Evolutionary conservation across 2,113 vertebrate species (phyloP).

Genomic region (Balaeniceps rex): DNA sequence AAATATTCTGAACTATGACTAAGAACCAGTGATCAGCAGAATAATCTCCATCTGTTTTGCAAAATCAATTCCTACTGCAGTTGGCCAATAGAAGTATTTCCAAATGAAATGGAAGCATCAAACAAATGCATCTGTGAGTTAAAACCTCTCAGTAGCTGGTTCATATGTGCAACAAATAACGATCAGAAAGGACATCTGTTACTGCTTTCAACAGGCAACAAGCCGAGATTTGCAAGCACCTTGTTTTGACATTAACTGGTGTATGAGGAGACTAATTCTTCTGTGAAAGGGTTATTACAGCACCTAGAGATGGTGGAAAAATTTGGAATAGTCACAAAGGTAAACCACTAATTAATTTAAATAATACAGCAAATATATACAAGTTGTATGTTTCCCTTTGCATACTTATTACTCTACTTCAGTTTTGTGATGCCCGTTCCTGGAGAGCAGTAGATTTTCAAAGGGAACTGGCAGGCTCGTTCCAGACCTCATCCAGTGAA

Average conservation of each 20-base stretch:
- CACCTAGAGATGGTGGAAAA: neutral
- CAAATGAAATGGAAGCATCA: neutral
- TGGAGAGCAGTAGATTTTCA: neutral
- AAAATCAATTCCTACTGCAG: neutral
- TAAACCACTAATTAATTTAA: neutral
- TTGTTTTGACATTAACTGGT: neutral
- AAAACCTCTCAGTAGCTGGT: neutral
- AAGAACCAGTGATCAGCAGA: constrained; percentile 42
- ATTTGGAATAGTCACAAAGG: neutral
- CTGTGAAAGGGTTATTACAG: neutral
- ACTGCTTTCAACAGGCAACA: neutral
- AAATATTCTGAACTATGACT: constrained; percentile 39
- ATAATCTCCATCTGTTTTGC: constrained; percentile 41
- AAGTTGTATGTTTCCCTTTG: neutral
- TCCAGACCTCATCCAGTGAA: neutral
- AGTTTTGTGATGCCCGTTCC: fast-evolving
- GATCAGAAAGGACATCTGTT: neutral
- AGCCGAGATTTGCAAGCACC: neutral
- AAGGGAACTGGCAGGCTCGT: fast-evolving
- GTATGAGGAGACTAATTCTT: neutral
- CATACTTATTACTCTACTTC: too few species aligned
- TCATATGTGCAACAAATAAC: neutral
- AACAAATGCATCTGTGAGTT: neutral
- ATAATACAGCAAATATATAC: neutral
- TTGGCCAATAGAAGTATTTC: neutral